A percentile compares a stretch with the other conserved stretches of the same genome.
These are phyloP conservation scores for Fopius arisanus DNA, from an alignment of 1,140 invertebrate genomes.

Conservation along the genomic window DNA sequence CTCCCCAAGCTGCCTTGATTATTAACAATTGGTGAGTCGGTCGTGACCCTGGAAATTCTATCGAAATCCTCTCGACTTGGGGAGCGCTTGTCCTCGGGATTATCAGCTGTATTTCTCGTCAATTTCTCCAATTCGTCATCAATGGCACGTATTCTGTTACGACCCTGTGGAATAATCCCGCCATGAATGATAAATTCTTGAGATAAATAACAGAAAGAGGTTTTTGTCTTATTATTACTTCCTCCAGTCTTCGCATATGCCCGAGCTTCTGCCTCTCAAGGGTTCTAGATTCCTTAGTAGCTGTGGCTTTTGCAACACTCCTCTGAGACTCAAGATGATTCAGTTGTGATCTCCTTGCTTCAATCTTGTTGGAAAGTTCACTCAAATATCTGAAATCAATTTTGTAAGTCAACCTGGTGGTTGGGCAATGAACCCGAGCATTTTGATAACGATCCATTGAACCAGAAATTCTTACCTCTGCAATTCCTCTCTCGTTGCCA, in stretches of 20 bases:
- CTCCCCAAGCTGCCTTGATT: slow-evolving; percentile 75
- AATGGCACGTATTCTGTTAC: slow-evolving; percentile 67
- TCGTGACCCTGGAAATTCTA: slow-evolving; percentile 84
- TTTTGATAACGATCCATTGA: slow-evolving; percentile 13
- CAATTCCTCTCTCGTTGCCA: slow-evolving; percentile 82
- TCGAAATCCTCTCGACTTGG: slow-evolving; percentile 87
- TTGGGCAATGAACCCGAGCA: not conserved
- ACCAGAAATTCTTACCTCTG: slow-evolving; percentile 69
- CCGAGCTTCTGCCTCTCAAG: slow-evolving; percentile 71
- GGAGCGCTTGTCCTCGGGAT: slow-evolving; percentile 66
- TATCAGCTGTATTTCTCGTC: slow-evolving; percentile 63
- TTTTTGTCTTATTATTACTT: slow-evolving; percentile 55
- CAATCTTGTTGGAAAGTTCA: slow-evolving; percentile 72
- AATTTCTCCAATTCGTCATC: slow-evolving; percentile 70
- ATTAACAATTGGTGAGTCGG: slow-evolving; percentile 79
- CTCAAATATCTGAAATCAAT: slow-evolving; percentile 64
- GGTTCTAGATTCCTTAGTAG: slow-evolving; percentile 71
- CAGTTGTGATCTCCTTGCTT: slow-evolving; percentile 70
- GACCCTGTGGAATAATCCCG: slow-evolving; percentile 51
- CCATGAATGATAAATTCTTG: slow-evolving; percentile 3
- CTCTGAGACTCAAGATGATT: slow-evolving; percentile 74
- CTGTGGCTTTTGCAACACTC: slow-evolving; percentile 68
- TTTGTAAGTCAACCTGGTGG: not conserved
- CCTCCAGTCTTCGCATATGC: slow-evolving; percentile 70
- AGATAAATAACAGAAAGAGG: not conserved